phyloP scores from a whole-genome alignment of 2,797 vertebrate species.

The Smutsia temminckii region DNA sequence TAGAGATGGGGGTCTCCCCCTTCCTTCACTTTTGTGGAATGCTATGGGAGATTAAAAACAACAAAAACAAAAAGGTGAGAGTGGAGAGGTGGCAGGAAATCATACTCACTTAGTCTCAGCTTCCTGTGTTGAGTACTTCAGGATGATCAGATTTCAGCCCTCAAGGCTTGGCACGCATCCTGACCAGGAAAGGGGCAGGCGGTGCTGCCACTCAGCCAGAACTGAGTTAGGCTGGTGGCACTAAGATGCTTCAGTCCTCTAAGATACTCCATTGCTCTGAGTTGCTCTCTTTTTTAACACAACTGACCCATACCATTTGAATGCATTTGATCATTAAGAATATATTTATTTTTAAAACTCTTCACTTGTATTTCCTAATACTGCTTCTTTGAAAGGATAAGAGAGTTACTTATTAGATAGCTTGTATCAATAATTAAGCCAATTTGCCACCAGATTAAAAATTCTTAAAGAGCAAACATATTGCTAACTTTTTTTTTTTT shows the following conservation, averaged over 20 bases:
- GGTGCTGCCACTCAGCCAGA: not conserved
- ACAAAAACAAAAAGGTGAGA: not conserved
- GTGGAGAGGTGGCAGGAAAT: not conserved
- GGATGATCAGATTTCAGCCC: constrained; percentile 10
- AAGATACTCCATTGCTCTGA: not conserved
- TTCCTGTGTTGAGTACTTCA: constrained; percentile 43
- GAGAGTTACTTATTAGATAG: not conserved
- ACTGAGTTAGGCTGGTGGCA: not conserved
- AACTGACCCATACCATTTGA: not conserved
- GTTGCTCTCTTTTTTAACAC: not conserved
- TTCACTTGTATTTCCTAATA: not conserved
- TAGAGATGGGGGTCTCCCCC: not conserved
- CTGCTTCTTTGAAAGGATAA: not conserved
- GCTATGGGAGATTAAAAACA: not conserved
- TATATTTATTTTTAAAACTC: not conserved
- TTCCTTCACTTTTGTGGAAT: not conserved
- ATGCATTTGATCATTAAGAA: constrained; percentile 5
- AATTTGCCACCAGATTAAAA: not conserved
- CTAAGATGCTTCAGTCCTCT: not conserved
- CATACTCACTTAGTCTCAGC: not conserved
- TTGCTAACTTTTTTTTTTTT: not conserved
- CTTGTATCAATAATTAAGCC: not conserved
- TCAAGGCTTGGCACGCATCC: not conserved
- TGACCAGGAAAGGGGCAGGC: not conserved
- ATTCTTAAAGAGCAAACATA: not conserved